A percentile compares a stretch with the other conserved stretches of the same genome.
These are phyloP conservation scores for Balaeniceps rex DNA, from an alignment of 2,113 vertebrate genomes.

Conservation along the genomic window DNA sequence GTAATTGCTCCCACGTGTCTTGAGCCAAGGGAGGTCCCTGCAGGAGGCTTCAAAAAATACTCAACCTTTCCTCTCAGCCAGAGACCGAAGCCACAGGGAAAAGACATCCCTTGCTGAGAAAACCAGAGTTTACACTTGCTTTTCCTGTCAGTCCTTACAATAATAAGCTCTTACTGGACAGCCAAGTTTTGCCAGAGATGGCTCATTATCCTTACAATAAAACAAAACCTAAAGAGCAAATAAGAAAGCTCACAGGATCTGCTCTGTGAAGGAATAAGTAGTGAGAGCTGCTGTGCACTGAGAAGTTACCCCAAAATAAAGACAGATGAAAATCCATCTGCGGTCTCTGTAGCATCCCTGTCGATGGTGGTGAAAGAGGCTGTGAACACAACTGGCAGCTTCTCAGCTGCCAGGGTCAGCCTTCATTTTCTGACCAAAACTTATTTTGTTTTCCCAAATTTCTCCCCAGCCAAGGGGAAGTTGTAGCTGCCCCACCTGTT, in stretches of 20 bases:
- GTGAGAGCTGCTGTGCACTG: background rate
- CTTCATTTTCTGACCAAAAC: background rate
- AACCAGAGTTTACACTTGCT: background rate
- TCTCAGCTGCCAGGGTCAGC: background rate
- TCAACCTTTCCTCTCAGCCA: background rate
- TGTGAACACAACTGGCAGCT: background rate
- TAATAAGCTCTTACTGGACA: conserved; percentile 12
- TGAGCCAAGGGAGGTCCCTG: background rate
- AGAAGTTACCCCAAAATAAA: background rate
- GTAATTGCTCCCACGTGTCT: background rate
- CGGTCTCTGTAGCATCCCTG: background rate
- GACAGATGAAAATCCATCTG: background rate
- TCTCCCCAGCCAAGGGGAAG: background rate
- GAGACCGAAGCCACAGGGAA: background rate
- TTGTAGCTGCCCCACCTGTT: background rate
- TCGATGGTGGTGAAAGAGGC: background rate
- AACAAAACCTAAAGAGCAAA: background rate
- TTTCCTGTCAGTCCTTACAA: conserved; percentile 25
- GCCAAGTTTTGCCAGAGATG: background rate
- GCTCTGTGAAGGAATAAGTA: background rate
- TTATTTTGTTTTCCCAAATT: background rate
- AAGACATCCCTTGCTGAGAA: conserved; percentile 42
- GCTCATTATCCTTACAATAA: background rate
- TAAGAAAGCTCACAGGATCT: background rate
- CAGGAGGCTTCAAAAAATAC: conserved; percentile 5